These are phyloP conservation scores for Smutsia temminckii DNA, from an alignment of 2,797 vertebrate species.

Conservation along the genomic window DNA sequence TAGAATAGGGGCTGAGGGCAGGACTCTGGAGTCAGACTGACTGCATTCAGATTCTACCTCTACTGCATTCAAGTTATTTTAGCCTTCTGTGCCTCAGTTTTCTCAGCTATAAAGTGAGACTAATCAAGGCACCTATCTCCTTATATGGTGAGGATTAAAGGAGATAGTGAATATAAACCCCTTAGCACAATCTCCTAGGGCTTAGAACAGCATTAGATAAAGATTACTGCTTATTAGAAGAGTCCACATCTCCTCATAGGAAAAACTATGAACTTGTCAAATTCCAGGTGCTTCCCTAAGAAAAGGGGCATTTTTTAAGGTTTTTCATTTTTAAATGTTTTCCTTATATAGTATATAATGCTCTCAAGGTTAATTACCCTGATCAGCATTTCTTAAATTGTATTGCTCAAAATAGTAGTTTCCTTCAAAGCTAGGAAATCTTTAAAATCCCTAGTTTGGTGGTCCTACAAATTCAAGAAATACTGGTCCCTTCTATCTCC, in stretches of 20 bases:
- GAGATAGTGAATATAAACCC: not conserved
- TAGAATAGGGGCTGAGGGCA: not conserved
- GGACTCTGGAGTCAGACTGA: not conserved
- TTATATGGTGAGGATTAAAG: not conserved
- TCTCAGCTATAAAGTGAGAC: not conserved
- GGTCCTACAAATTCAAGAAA: not conserved
- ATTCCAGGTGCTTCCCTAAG: not conserved
- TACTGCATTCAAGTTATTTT: not conserved
- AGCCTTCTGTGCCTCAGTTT: not conserved
- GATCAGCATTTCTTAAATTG: not conserved
- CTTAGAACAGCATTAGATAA: not conserved
- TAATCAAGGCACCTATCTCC: not conserved
- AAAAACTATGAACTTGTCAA: not conserved
- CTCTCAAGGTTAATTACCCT: not conserved
- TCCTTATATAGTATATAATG: not conserved
- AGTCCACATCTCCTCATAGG: not conserved
- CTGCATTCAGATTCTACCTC: not conserved
- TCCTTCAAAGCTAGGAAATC: not conserved
- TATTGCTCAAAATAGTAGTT: not conserved
- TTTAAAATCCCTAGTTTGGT: not conserved
- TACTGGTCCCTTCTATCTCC: not conserved
- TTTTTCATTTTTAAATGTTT: conserved; percentile 12
- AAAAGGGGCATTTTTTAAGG: not conserved
- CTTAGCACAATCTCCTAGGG: not conserved
- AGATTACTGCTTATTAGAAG: not conserved